phyloP scores from a whole-genome alignment of 2,888 invertebrate genomes.

The Dryomyza anilis region DNA sequence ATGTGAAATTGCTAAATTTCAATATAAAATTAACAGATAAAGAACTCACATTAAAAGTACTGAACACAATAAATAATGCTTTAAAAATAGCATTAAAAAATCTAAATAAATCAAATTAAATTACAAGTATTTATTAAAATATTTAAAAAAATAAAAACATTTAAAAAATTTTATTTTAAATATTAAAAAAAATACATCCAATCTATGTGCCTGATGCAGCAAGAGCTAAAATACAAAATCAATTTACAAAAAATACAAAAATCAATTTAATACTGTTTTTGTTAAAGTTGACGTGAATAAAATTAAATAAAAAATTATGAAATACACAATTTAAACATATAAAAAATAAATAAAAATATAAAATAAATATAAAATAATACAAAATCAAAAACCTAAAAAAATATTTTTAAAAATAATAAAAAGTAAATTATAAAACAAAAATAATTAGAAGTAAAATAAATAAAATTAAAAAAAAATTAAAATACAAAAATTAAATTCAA shows the following conservation, averaged over 20 bases:
- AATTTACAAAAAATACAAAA: neutral
- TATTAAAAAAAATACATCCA: neutral
- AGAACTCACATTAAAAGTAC: neutral
- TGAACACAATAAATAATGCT: no score
- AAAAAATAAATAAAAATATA: slow-evolving; percentile 5
- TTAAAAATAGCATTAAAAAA: no score
- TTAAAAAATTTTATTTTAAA: no score
- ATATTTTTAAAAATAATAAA: slow-evolving; percentile 21
- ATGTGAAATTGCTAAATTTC: no score
- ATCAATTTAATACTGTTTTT: no score
- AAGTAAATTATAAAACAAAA: slow-evolving; percentile 3
- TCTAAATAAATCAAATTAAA: no score
- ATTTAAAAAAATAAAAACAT: neutral
- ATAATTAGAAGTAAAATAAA: neutral
- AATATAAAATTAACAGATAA: neutral
- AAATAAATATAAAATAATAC: slow-evolving; percentile 24
- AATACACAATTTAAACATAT: neutral
- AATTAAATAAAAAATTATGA: neutral
- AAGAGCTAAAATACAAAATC: neutral
- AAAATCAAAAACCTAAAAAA: slow-evolving; percentile 30
- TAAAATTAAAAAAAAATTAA: slow-evolving; percentile 14
- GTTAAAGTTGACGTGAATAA: no score
- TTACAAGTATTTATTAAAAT: neutral
- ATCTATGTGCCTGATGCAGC: slow-evolving; percentile 2
- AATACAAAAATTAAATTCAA: neutral